Evolutionary conservation across 2,797 vertebrate species (phyloP).

Genomic region (Agapornis canus): DNA sequence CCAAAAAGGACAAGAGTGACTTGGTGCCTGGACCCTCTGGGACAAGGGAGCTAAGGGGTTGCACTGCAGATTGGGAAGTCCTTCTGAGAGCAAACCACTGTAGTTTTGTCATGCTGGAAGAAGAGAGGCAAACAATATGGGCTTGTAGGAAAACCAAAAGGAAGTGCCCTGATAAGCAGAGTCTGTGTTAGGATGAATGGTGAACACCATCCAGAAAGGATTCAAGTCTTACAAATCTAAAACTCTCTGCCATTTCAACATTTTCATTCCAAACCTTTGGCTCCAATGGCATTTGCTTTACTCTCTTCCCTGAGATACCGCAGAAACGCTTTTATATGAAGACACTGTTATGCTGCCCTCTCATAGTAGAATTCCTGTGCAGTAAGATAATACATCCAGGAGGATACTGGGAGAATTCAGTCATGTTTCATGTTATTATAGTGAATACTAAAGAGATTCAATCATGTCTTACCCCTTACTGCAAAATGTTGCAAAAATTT

Average conservation of each 20-base stretch:
- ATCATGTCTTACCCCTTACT: slow-evolving; percentile 40
- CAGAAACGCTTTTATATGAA: neutral
- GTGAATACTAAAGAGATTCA: slow-evolving; percentile 62
- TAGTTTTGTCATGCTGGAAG: neutral
- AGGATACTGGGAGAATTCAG: neutral
- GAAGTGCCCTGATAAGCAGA: neutral
- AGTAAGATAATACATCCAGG: neutral
- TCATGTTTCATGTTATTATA: slow-evolving; percentile 38
- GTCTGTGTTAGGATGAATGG: neutral
- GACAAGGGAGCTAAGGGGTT: neutral
- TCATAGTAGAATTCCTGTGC: neutral
- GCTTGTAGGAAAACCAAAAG: neutral
- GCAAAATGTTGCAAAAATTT: slow-evolving; percentile 8
- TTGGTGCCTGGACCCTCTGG: neutral
- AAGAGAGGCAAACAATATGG: neutral
- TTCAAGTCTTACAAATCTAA: neutral
- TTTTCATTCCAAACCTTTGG: neutral
- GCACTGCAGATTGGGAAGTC: neutral
- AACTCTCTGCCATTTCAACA: neutral
- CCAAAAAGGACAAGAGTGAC: neutral
- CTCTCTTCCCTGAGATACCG: neutral
- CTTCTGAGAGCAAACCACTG: neutral
- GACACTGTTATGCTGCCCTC: neutral
- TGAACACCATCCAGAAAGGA: neutral
- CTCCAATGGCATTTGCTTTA: neutral